Evolutionary conservation across 2,888 invertebrate species (phyloP).

Genomic region (Mythimna impura): DNA sequence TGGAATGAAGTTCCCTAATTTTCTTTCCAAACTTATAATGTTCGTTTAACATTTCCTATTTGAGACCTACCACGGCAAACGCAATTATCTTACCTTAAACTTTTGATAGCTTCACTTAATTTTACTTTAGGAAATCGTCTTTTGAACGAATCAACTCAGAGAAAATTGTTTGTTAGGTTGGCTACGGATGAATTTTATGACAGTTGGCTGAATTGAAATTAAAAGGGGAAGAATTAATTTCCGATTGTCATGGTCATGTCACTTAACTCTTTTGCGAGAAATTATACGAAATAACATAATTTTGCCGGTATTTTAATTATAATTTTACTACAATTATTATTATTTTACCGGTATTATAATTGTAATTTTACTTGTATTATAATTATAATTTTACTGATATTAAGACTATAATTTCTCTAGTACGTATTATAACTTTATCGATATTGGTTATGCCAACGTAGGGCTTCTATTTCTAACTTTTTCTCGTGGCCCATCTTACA

Average conservation of each 20-base stretch:
- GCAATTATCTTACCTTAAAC: conserved; percentile 70
- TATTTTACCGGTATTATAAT: too few species aligned
- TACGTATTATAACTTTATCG: neutral
- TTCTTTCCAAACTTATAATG: conserved; percentile 63
- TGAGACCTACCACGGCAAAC: conserved; percentile 66
- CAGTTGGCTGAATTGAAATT: conserved; percentile 47
- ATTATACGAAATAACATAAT: neutral
- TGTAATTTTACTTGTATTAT: too few species aligned
- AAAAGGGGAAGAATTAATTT: conserved; percentile 37
- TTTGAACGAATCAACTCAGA: conserved; percentile 57
- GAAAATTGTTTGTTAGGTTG: conserved; percentile 59
- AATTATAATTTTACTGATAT: too few species aligned
- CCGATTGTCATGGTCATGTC: conserved; percentile 28
- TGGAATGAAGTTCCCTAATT: conserved; percentile 61
- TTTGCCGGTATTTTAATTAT: too few species aligned
- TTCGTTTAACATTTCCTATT: conserved; percentile 74
- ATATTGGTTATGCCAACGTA: neutral
- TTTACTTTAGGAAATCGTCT: conserved; percentile 64
- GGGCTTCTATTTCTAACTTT: neutral
- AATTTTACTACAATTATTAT: too few species aligned
- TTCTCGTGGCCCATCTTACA: too few species aligned
- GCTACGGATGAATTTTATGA: conserved; percentile 33
- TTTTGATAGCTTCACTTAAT: conserved; percentile 66
- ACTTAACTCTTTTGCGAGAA: neutral
- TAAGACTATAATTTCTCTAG: too few species aligned